phyloP scores from a whole-genome alignment of 1,140 invertebrate species.

The Bombus impatiens region DNA sequence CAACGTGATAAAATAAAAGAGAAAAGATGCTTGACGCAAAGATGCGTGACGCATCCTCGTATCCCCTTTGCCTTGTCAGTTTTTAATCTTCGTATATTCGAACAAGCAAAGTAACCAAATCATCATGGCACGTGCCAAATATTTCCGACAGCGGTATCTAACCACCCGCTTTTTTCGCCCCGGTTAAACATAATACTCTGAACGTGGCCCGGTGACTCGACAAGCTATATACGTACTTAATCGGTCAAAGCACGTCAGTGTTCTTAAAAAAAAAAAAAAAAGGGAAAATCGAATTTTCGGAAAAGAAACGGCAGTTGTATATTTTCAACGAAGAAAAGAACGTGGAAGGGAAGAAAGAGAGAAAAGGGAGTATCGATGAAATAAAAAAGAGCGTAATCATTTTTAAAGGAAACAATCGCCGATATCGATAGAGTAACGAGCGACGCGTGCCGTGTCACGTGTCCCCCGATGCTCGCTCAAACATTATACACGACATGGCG shows the following conservation, averaged over 20 bases:
- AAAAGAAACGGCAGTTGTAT: not conserved
- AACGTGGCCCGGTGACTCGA: not conserved
- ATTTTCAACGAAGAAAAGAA: not conserved
- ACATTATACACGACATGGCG: constrained; percentile 60
- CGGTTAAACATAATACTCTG: not conserved
- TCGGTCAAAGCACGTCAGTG: not conserved
- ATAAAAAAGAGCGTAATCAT: constrained; percentile 57
- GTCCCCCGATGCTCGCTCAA: constrained; percentile 69
- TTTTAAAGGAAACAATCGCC: constrained; percentile 72
- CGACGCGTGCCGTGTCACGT: constrained; percentile 74
- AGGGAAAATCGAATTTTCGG: not conserved
- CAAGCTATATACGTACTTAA: not conserved
- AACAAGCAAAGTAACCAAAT: constrained; percentile 56
- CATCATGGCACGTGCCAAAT: constrained; percentile 53
- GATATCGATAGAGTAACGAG: constrained; percentile 72
- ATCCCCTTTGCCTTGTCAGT: constrained; percentile 14
- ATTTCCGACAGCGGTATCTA: not conserved
- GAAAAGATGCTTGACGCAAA: not conserved
- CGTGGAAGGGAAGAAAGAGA: too few relatives aligned
- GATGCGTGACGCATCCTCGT: not conserved
- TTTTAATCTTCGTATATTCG: constrained; percentile 40
- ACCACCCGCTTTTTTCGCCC: not conserved
- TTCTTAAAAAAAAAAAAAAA: not conserved
- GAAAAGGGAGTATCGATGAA: not conserved
- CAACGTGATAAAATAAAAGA: not conserved